These are phyloP conservation scores for Drosophila falleni DNA, from an alignment of 2,888 invertebrate species.

Conservation along the genomic window DNA sequence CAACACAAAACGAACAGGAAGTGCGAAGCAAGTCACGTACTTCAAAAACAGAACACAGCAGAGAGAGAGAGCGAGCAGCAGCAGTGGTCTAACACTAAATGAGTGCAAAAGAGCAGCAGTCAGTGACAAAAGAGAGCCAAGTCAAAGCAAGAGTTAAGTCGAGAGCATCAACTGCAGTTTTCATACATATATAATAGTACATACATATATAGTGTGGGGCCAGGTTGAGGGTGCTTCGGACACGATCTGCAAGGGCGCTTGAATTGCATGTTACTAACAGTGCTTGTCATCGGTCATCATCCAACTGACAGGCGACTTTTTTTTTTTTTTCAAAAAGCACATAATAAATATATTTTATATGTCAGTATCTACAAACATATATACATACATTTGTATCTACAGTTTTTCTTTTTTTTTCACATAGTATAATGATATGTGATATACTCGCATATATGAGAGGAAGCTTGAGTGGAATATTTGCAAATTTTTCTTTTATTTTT, in stretches of 20 bases:
- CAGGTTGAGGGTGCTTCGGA: slow-evolving; percentile 36
- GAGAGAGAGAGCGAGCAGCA: neutral
- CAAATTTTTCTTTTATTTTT: slow-evolving; percentile 18
- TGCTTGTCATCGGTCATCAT: slow-evolving; percentile 39
- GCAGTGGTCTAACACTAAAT: slow-evolving; percentile 19
- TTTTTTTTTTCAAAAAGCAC: slow-evolving; percentile 22
- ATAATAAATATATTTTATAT: slow-evolving; percentile 7
- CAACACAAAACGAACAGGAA: slow-evolving; percentile 61
- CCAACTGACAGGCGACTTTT: slow-evolving; percentile 51
- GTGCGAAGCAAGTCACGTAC: slow-evolving; percentile 68
- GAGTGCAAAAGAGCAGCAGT: slow-evolving; percentile 31
- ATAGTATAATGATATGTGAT: slow-evolving; percentile 37
- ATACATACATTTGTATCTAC: neutral
- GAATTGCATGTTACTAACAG: slow-evolving; percentile 55
- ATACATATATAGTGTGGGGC: too few relatives aligned
- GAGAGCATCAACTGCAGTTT: slow-evolving; percentile 20
- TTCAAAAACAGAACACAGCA: slow-evolving; percentile 43
- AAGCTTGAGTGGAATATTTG: slow-evolving; percentile 31
- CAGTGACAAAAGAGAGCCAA: slow-evolving; percentile 9
- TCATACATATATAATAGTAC: neutral
- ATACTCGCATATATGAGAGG: slow-evolving; percentile 8
- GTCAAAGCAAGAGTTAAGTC: neutral
- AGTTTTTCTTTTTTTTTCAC: neutral
- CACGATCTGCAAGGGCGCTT: slow-evolving; percentile 55
- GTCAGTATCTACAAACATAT: neutral